phyloP scores from a whole-genome alignment of 2,888 invertebrate genomes.

The Pogonocherus hispidulus region DNA sequence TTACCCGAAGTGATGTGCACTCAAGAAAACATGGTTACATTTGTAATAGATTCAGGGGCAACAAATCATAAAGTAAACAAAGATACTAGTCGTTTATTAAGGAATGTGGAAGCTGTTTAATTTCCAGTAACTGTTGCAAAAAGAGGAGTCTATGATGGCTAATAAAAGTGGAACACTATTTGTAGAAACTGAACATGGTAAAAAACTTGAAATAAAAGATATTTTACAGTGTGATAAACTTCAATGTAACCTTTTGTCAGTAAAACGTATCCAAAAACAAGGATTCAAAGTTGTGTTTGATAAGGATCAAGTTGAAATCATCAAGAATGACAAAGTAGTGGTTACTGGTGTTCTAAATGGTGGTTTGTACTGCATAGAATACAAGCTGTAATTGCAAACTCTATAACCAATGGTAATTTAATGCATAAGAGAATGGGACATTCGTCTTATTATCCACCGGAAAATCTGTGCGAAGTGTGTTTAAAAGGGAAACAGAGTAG shows the following conservation, averaged over 20 bases:
- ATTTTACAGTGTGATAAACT: not conserved
- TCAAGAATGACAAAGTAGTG: too few species aligned
- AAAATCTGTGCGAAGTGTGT: conserved; percentile 5
- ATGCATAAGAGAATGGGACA: conserved; percentile 22
- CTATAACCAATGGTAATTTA: not conserved
- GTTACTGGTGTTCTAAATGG: not conserved
- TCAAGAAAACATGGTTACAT: not conserved
- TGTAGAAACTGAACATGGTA: not conserved
- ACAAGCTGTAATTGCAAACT: not conserved
- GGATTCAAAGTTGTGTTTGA: not conserved
- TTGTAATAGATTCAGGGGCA: conserved; percentile 1
- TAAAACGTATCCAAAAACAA: not conserved
- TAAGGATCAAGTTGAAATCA: too few species aligned
- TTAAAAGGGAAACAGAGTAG: conserved; percentile 14
- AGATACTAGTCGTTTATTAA: not conserved
- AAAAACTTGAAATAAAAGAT: not conserved
- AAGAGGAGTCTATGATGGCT: not conserved
- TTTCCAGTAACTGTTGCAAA: not conserved
- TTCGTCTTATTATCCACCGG: conserved; percentile 19
- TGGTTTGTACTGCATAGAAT: not conserved
- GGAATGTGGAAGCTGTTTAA: not conserved
- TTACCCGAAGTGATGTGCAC: not conserved
- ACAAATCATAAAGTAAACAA: not conserved
- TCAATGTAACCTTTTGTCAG: not conserved
- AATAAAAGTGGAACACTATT: not conserved